Evolutionary conservation across 2,113 vertebrate species (phyloP).

Genomic region (Emydura subglobosa): DNA sequence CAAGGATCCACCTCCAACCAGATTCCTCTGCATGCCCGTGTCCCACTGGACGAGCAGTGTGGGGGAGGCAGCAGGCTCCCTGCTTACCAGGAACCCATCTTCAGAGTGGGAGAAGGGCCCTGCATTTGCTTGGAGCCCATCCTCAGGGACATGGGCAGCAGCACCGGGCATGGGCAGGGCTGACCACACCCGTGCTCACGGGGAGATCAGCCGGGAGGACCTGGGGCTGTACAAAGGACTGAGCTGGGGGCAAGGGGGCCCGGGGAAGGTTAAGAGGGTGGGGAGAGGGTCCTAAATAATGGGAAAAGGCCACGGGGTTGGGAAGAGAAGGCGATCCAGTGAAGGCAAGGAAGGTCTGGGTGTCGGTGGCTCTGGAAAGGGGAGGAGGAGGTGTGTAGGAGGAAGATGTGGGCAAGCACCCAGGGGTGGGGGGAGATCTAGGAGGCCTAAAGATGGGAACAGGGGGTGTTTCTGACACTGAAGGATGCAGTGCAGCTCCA

Average conservation of each 20-base stretch:
- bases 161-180: too few relatives aligned
- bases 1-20: too few relatives aligned
- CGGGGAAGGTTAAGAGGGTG: not conserved
- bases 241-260: not conserved
- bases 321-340: not conserved
- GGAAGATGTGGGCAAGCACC: not conserved
- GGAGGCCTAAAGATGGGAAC: not conserved
- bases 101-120: too few relatives aligned
- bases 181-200: too few relatives aligned
- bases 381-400: not conserved
- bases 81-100: too few relatives aligned
- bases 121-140: not conserved
- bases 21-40: too few relatives aligned
- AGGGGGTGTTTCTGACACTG: not conserved
- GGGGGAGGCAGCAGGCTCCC: too few relatives aligned
- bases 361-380: not conserved
- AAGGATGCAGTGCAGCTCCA: not conserved
- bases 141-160: not conserved
- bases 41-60: too few relatives aligned
- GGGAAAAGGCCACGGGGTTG: too few relatives aligned
- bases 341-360: not conserved
- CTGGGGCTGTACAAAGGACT: not conserved
- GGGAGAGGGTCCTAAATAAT: too few relatives aligned
- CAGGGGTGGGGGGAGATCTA: not conserved
- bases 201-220: not conserved